phyloP scores from a whole-genome alignment of 2,113 vertebrate species.

The Sakesphorus luctuosus region DNA sequence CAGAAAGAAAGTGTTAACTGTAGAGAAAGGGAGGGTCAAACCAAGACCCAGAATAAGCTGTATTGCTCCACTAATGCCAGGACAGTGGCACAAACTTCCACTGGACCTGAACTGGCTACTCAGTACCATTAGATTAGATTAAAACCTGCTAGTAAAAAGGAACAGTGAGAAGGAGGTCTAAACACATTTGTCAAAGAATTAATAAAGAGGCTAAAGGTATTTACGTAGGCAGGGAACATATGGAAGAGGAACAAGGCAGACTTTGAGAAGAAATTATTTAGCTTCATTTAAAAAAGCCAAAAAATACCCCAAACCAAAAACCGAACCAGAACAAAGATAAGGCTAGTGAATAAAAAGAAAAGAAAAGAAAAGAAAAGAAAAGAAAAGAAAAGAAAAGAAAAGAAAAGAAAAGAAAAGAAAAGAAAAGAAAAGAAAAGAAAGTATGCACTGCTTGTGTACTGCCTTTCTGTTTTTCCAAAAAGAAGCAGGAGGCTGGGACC shows the following conservation, averaged over 20 bases:
- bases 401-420: background rate
- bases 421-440: background rate
- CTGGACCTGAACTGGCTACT: constrained; percentile 22
- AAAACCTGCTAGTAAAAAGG: constrained; percentile 71
- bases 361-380: background rate
- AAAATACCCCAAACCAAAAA: too few relatives aligned
- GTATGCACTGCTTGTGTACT: background rate
- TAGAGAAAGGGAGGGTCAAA: constrained; percentile 72
- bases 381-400: constrained; percentile 1
- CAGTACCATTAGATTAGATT: constrained; percentile 62
- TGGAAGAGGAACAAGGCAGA: constrained; percentile 74
- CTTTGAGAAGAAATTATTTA: constrained; percentile 63
- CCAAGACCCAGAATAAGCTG: constrained; percentile 45
- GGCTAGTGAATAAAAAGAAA: background rate
- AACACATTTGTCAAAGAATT: constrained; percentile 75
- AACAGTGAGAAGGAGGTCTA: constrained; percentile 73
- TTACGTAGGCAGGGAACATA: constrained; percentile 80
- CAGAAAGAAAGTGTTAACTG: constrained; percentile 78
- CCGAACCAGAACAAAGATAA: constrained; percentile 20
- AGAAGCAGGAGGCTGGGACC: background rate
- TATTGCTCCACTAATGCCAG: constrained; percentile 65
- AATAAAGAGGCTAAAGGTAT: constrained; percentile 81
- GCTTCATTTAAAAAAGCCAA: constrained; percentile 45
- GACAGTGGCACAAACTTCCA: constrained; percentile 53
- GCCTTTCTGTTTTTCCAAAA: constrained; percentile 19